Base-by-base conservation (phyloP, 2,797 vertebrate species). In the Alfaro cultratus region DNA sequence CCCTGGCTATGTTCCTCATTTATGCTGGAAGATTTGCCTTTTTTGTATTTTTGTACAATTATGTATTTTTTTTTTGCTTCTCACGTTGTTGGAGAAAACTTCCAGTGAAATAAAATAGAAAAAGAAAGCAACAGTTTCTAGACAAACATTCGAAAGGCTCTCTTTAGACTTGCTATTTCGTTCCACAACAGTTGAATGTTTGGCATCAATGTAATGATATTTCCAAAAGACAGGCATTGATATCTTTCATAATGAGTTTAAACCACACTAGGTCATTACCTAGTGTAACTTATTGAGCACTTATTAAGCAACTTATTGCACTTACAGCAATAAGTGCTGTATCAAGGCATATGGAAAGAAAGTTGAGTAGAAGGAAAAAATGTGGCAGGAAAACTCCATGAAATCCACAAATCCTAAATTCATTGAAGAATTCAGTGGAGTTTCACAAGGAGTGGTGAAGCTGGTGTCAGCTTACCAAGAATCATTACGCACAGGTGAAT, bases 1-100 rank as follows among this genome's bases (percentile, higher is more conserved):
- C 91, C 78, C 91, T 89, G 92, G 94, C 92, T 87, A 86, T 92
- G 89, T 93, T 94, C 93, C 86, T 90, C 87, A 93, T 94, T 94
- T 90, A 87, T 90, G 81, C 81, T 49, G 73, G 73, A 55, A 91
- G 90, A 94, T 94, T 93, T 90, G 75, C 81, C 83, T 92, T 91
- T 93, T 92, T 83, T 91, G 80, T 87, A 82, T 88, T 86, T 87
- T 77, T 80, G 85, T 94, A 87, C 89, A 55, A 18, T 75, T 75
- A 78, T 47, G 49, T 51, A 43, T 82, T 39, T 87, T 45, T 49
- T 49, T 80, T 86, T 74, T 70, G 73, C 80, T 79, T 72, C 79
- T 86, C 84, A 87, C 83, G 84, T 89, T 89, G 84, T 85, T 43
- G 86, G 79, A 85, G 78, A 86, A 88, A 83, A 80, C 83, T 90